Percentiles rank a stretch among this genome's conserved stretches.
Conservation (phyloP, 2,888 invertebrate species). For the Alloscopus bannaensis region DNA sequence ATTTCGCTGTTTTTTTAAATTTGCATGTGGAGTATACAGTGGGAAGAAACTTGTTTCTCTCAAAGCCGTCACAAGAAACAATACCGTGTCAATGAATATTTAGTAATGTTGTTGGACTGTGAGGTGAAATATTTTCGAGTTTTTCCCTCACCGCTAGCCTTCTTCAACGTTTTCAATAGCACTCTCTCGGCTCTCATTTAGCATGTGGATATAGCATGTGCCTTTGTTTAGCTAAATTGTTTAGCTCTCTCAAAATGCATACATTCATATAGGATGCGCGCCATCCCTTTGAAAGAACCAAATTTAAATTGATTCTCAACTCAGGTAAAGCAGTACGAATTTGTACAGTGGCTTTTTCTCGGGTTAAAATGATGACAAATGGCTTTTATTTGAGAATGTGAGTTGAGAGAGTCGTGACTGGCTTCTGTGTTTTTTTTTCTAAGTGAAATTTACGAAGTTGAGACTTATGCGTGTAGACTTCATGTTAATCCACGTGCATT, state of each 20-base stretch:
- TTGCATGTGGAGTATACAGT: conserved; percentile 23
- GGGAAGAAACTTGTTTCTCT: conserved; percentile 65
- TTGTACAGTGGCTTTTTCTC: conserved; percentile 32
- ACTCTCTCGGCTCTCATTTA: not conserved
- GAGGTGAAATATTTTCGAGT: conserved; percentile 53
- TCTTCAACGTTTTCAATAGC: conserved; percentile 50
- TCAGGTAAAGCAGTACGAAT: not conserved
- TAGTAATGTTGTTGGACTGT: conserved; percentile 39
- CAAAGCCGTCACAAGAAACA: conserved; percentile 59
- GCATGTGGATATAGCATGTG: too few species aligned
- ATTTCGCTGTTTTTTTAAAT: not conserved
- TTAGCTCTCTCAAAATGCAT: too few species aligned
- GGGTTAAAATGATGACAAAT: conserved; percentile 50
- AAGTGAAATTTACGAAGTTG: conserved; percentile 42
- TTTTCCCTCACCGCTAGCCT: conserved; percentile 49
- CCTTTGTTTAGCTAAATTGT: too few species aligned
- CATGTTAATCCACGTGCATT: not conserved
- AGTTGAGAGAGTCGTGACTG: conserved; percentile 40
- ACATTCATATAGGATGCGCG: not conserved
- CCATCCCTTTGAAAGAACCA: not conserved
- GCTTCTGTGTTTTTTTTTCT: not conserved
- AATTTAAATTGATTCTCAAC: not conserved
- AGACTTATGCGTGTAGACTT: not conserved
- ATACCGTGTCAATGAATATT: conserved; percentile 56
- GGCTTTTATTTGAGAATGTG: conserved; percentile 33